Base-by-base conservation (phyloP, 2,113 vertebrate species). In the Takifugu flavidus region DNA sequence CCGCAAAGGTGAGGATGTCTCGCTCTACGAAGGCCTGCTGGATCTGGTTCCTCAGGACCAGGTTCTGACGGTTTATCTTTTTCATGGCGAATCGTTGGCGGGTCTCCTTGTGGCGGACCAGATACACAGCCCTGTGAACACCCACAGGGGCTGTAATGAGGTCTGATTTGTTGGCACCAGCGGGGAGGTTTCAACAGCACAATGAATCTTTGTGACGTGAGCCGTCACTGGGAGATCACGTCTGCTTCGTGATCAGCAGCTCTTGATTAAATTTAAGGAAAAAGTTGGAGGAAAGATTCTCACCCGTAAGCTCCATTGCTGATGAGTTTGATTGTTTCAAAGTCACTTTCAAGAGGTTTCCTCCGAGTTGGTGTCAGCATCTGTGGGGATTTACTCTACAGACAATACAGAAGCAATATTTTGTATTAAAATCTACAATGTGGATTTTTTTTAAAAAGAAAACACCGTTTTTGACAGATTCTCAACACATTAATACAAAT, bases 41-140 rank as follows among this genome's bases (percentile, higher is more conserved):
- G 86, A 99, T 98, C 90, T 98, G 96, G 90, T 99, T 99, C 57
- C 97, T 92, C 72, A 99, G 89, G 49, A 95, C 93, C 58, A 99
- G 86, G 86, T 99, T 99, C 87, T 98, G 97, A 26, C 96, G 94
- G 85, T 99, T 99, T 74, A 99, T 98, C 79, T 99, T 99, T 86
- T 99, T 99, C 92, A 99, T 94, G 74, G 97, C 97, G 1, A 99
- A 99, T 25, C 97, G 93, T 65, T 98, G 96, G 13, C 96, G 90
- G 0, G 93, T 98, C 72, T 98, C 95, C 26, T 90, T 93, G 85
- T 99, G 97, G 27, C 97, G 92, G 42, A 99, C 97, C 74, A 99
- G 85, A 82, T 95, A 95, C 45, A 99, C 97, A 0, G 97, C 95
- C 56, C 97, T 99, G 78, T 4, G 3, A 44, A 69, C 67, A 34